Evolutionary conservation across 2,797 vertebrate species (phyloP).

Genomic region (Leptatherina wallacei): DNA sequence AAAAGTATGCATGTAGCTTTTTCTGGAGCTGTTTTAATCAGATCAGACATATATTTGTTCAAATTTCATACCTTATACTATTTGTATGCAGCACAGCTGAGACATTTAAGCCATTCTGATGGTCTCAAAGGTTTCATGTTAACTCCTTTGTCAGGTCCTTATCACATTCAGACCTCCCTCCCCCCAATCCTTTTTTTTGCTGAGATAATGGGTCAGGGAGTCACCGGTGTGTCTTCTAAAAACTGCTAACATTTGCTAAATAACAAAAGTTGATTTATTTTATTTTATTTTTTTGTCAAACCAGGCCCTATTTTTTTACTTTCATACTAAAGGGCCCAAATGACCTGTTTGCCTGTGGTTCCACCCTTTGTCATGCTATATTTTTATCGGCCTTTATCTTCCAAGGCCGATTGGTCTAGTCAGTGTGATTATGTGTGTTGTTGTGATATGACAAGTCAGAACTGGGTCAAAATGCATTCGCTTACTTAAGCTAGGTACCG

Average conservation of each 20-base stretch:
- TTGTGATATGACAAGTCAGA: constrained; percentile 35
- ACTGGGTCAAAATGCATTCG: constrained; percentile 48
- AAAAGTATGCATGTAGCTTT: background rate
- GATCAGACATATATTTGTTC: background rate
- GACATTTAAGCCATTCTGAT: background rate
- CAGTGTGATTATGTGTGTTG: constrained; percentile 32
- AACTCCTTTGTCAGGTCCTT: background rate
- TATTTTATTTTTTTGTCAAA: constrained; percentile 46
- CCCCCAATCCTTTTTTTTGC: background rate
- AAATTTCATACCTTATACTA: background rate
- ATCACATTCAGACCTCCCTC: background rate
- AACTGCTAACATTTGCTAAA: constrained; percentile 4
- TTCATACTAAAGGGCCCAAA: constrained; percentile 45
- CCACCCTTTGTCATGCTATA: constrained; percentile 35
- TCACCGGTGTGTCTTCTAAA: constrained; percentile 12
- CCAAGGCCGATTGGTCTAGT: constrained; percentile 30
- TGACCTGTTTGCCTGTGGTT: constrained; percentile 54
- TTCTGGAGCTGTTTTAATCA: background rate
- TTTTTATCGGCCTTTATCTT: constrained; percentile 54
- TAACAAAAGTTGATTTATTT: constrained; percentile 17
- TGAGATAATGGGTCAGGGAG: background rate
- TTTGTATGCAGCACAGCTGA: background rate
- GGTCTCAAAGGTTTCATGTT: background rate
- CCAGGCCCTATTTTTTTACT: constrained; percentile 38
- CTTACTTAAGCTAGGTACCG: constrained; percentile 24